Evolutionary conservation across 2,888 invertebrate genomes (phyloP).

Genomic region (Halocaridina rubra): DNA sequence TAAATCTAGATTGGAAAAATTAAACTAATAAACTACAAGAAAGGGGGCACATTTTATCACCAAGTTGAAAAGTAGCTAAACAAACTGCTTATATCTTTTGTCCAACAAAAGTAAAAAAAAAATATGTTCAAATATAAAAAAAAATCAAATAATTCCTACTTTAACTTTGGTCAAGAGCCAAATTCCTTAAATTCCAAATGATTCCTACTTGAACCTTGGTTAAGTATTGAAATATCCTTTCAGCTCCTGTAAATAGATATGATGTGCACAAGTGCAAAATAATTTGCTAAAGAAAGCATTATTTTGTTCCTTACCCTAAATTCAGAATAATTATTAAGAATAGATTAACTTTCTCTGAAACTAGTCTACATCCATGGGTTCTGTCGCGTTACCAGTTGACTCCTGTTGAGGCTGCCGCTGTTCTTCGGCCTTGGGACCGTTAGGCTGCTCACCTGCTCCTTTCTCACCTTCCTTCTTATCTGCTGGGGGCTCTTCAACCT

Average conservation of each 20-base stretch:
- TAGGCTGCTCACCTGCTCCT: conserved; percentile 33
- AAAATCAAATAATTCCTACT: neutral
- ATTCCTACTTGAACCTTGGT: neutral
- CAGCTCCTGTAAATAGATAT: neutral
- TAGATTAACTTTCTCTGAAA: neutral
- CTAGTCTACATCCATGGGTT: conserved; percentile 61
- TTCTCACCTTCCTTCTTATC: conserved; percentile 30
- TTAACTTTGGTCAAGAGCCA: neutral
- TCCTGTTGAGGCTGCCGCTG: conserved; percentile 22
- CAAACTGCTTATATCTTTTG: neutral
- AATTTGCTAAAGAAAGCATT: neutral
- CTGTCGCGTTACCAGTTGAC: conserved; percentile 29
- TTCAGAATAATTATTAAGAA: neutral
- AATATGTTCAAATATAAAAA: neutral
- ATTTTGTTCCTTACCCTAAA: neutral
- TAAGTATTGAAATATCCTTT: neutral
- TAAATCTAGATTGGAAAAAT: neutral
- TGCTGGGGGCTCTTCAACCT: conserved; percentile 57
- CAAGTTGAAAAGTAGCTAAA: neutral
- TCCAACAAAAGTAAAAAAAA: neutral
- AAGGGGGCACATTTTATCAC: conserved; percentile 45
- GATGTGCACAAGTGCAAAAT: neutral
- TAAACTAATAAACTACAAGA: neutral
- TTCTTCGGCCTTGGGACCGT: conserved; percentile 44
- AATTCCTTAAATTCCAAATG: neutral